These are phyloP conservation scores for Littorina saxatilis DNA, from an alignment of 1,140 invertebrate species.

Conservation along the genomic window DNA sequence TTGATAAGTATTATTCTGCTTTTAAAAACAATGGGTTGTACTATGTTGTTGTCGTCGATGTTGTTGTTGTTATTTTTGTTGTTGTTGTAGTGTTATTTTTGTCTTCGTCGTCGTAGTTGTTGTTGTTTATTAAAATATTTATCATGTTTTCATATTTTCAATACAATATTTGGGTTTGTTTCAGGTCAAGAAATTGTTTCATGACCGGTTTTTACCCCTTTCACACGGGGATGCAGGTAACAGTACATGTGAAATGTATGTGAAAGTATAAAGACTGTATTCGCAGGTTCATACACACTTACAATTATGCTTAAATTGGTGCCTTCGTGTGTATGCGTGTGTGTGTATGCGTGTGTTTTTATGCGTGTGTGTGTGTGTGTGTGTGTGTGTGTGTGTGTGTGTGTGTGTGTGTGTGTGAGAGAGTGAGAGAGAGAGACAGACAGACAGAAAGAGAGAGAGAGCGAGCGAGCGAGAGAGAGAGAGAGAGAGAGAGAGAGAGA, in stretches of 20 bases:
- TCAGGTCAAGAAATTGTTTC: conserved; percentile 79
- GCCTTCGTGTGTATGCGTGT: conserved; percentile 91
- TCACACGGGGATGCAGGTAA: conserved; percentile 80
- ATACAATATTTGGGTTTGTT: background rate
- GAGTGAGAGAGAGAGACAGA: too few relatives aligned
- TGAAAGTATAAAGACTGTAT: background rate
- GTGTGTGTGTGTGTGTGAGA: background rate
- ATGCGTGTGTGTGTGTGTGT: conserved; percentile 22
- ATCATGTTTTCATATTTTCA: too few relatives aligned
- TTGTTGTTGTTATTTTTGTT: too few relatives aligned
- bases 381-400: background rate
- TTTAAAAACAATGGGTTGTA: too few relatives aligned
- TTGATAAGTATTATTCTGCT: too few relatives aligned
- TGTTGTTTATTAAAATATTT: too few relatives aligned
- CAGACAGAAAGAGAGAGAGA: too few relatives aligned
- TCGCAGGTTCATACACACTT: background rate
- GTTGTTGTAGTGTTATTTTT: too few relatives aligned
- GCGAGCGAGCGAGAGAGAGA: too few relatives aligned
- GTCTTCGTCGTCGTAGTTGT: too few relatives aligned
- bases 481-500: background rate
- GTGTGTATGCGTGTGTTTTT: conserved; percentile 78
- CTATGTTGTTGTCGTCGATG: too few relatives aligned
- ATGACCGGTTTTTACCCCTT: conserved; percentile 92
- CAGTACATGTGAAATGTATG: background rate
- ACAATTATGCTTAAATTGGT: conserved; percentile 78